Evolutionary conservation across 1,140 invertebrate genomes (phyloP).

Genomic region (Drosophila triauraria): DNA sequence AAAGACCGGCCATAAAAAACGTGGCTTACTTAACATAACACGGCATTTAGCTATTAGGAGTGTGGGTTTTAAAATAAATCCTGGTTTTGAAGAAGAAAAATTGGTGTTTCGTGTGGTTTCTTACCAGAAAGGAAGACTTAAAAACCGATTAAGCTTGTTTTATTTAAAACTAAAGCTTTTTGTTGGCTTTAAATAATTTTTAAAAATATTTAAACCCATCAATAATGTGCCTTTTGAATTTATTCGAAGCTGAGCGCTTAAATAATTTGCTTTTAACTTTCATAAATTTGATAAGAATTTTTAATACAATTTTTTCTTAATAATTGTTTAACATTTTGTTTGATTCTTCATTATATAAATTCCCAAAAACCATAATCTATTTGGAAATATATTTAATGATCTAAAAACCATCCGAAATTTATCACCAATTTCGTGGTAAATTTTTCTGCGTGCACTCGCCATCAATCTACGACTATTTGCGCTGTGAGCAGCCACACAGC

Average conservation of each 20-base stretch:
- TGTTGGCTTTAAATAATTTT: fast-evolving
- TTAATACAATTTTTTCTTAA: not conserved
- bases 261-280: too few species aligned
- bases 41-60: not conserved
- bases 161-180: not conserved
- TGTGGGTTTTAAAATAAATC: not conserved
- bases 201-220: not conserved
- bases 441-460: conserved; percentile 17
- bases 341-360: not conserved
- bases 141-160: not conserved
- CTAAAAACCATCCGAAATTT: not conserved
- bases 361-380: not conserved
- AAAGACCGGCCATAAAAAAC: not conserved
- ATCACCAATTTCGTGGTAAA: not conserved
- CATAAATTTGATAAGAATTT: not conserved
- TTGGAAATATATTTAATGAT: not conserved
- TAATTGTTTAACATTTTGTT: too few species aligned
- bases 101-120: not conserved
- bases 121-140: not conserved
- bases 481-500: conserved; percentile 25
- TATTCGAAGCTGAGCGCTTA: not conserved
- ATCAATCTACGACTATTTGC: conserved; percentile 35
- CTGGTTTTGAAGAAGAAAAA: not conserved
- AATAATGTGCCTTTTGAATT: not conserved
- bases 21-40: not conserved